Evolutionary conservation across 2,113 vertebrate species (phyloP).

Genomic region (Ciconia stormi): DNA sequence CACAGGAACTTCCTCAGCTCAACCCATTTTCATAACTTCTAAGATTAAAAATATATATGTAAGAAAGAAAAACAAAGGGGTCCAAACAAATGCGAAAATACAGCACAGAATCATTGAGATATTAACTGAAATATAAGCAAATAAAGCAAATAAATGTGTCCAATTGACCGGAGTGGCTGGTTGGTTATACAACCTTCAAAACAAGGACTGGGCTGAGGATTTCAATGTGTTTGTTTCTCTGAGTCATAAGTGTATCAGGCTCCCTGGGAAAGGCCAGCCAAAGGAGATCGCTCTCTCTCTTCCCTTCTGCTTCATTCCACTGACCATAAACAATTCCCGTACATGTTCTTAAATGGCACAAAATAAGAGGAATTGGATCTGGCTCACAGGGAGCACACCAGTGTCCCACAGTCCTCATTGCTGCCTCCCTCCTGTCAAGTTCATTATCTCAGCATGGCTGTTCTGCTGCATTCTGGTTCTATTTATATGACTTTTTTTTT

Average conservation of each 20-base stretch:
- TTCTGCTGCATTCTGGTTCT: not conserved
- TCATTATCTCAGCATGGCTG: not conserved
- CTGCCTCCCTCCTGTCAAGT: not conserved
- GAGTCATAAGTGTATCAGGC: constrained; percentile 38
- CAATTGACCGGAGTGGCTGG: not conserved
- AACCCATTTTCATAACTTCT: not conserved
- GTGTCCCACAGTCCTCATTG: not conserved
- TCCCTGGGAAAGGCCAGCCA: constrained; percentile 55
- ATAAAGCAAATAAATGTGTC: not conserved
- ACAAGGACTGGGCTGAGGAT: not conserved
- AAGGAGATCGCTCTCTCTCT: not conserved
- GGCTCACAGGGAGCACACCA: not conserved
- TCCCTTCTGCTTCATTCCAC: constrained; percentile 27
- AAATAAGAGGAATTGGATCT: constrained; percentile 6
- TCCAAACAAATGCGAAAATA: not conserved
- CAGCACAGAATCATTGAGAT: not conserved
- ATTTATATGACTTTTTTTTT: not conserved
- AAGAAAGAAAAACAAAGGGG: not conserved
- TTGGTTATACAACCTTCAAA: constrained; percentile 42
- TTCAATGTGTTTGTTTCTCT: constrained; percentile 27
- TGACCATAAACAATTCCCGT: constrained; percentile 1
- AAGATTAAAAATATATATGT: not conserved
- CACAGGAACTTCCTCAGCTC: not conserved
- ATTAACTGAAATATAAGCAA: not conserved
- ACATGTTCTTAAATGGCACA: not conserved